These are phyloP conservation scores for Antennarius maculatus DNA, from an alignment of 2,797 vertebrate genomes.

Conservation along the genomic window DNA sequence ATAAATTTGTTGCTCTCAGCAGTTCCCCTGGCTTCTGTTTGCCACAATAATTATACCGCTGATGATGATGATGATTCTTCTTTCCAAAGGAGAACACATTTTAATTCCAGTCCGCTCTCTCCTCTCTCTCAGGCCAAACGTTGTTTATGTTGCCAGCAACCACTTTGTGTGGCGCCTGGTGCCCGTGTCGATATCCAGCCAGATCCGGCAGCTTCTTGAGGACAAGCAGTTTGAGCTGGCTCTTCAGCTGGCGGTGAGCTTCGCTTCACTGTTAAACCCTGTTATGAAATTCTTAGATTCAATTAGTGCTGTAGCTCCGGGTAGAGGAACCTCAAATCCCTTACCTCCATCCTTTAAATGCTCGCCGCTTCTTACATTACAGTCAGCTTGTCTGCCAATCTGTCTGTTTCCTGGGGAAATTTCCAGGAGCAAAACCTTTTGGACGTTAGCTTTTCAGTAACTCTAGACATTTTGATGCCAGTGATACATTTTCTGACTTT, in stretches of 20 bases:
- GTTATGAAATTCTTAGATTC: conserved; percentile 45
- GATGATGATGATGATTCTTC: conserved; percentile 1
- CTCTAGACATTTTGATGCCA: neutral
- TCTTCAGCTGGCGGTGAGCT: conserved; percentile 94
- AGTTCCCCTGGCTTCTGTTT: conserved; percentile 1
- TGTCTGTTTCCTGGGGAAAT: neutral
- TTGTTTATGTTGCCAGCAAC: conserved; percentile 98
- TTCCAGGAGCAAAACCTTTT: conserved; percentile 12
- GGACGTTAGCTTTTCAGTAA: neutral
- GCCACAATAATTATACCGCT: conserved; percentile 1
- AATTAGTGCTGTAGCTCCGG: conserved; percentile 28
- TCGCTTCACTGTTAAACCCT: conserved; percentile 1
- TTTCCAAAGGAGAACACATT: conserved; percentile 2
- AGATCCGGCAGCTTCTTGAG: conserved; percentile 96
- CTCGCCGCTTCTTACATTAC: conserved; percentile 14
- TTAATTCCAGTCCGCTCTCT: neutral
- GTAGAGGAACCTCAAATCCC: conserved; percentile 17
- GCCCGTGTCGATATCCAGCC: conserved; percentile 94
- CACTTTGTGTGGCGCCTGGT: conserved; percentile 99
- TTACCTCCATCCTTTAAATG: conserved; percentile 33
- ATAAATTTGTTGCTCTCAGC: neutral
- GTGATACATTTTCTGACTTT: neutral
- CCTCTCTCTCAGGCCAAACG: conserved; percentile 83
- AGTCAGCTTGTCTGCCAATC: neutral
- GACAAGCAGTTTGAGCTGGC: conserved; percentile 99